phyloP scores from a whole-genome alignment of 2,113 vertebrate genomes.

The Antechinus flavipes region DNA sequence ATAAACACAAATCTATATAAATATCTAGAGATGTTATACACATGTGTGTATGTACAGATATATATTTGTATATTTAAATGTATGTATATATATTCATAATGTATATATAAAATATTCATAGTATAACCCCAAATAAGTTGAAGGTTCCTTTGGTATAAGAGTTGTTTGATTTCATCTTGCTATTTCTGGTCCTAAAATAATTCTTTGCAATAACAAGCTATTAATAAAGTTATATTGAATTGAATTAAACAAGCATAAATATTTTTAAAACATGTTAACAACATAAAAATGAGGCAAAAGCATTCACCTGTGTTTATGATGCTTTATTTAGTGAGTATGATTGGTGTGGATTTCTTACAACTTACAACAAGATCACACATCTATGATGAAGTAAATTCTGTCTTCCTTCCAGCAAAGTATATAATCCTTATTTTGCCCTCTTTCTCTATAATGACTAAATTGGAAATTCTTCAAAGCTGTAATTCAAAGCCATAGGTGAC shows the following conservation, averaged over 20 bases:
- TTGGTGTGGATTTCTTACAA: not conserved
- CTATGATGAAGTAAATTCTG: constrained; percentile 34
- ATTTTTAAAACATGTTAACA: not conserved
- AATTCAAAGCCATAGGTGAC: constrained; percentile 82
- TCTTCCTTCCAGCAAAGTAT: constrained; percentile 54
- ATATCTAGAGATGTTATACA: not conserved
- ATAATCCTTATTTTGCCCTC: constrained; percentile 72
- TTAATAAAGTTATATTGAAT: not conserved
- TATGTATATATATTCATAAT: not conserved
- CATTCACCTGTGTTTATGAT: not conserved
- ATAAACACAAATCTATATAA: not conserved
- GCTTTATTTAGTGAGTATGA: not conserved
- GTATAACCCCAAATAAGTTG: not conserved
- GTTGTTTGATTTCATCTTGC: not conserved
- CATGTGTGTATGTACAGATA: not conserved
- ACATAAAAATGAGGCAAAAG: not conserved
- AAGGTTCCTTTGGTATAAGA: not conserved
- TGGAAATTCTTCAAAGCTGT: constrained; percentile 74
- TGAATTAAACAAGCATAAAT: not conserved
- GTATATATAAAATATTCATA: not conserved
- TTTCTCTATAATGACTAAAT: constrained; percentile 74
- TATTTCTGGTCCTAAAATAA: not conserved
- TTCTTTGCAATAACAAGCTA: not conserved
- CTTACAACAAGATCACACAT: constrained; percentile 1
- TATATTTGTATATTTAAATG: not conserved